Base-by-base conservation (phyloP, 2,797 vertebrate species). In the Mergus octosetaceus region DNA sequence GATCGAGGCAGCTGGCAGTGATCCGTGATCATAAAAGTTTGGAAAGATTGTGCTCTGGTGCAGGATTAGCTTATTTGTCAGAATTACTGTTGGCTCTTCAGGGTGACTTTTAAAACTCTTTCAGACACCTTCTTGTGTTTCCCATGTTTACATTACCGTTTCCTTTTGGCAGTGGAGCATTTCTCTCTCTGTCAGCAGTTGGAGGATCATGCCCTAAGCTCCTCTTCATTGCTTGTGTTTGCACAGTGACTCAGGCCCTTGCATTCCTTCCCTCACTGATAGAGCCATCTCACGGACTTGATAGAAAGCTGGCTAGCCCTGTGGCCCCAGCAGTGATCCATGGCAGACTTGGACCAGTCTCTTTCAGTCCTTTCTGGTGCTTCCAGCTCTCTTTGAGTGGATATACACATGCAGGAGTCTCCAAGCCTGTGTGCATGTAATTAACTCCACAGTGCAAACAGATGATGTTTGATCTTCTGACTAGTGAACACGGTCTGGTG, bases 231-330 rank as follows among this genome's bases (percentile, higher is more conserved):
- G 61, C 57, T 81, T 0, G 0, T 93, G 87, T 93, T 95, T 87
- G 79, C 73, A 64, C 57, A 84, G 85, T 90, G 89, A 85, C 75
- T 87, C 90, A 87, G 91, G 49, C 24, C 45, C 43, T 72, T 45
- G 49, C 61, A 19, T 73, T 94, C 82, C 36, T 71, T 22, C 36
- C 43, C 66, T 60, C 2, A 1, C 76, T 88, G 91, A 94, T 95
- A 94, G 90, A 95, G 94, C 76, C 79, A 65, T 96, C 87, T 89
- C 91, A 66, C 2, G 5, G 62, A 38, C 34, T 90, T 88, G 89
- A 96, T 75, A n/a, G 94, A 96, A 90, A 93, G 78, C 96, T 93
- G 92, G 93, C 88, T 78, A 71, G 86, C 88, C 87, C 76, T 5
- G 1, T 77, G 51, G 69, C 62, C 61, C 65, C 49, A 74, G 91